A percentile compares a stretch with the other conserved stretches of the same genome.
Conservation (phyloP, 1,140 invertebrate species). For the Pseudoatta argentina region DNA sequence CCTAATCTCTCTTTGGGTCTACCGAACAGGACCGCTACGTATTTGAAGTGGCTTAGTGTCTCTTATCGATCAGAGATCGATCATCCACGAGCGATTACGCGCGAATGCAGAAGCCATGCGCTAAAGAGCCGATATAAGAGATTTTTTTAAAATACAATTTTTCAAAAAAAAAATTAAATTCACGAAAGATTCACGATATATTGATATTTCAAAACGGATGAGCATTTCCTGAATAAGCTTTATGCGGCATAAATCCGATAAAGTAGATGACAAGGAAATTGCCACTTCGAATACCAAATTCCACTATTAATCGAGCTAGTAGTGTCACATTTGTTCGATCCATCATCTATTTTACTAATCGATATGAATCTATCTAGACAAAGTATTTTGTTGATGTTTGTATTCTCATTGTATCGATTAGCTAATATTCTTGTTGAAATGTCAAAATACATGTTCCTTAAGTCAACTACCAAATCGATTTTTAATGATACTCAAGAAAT, state of each 20-base stretch:
- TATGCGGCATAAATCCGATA: conserved; percentile 36
- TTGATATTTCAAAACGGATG: neutral
- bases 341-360: conserved; percentile 74
- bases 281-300: conserved; percentile 80
- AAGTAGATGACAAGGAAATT: conserved; percentile 75
- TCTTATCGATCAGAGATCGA: conserved; percentile 40
- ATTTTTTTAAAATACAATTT: neutral
- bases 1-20: conserved; percentile 72
- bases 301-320: conserved; percentile 73
- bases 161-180: conserved; percentile 17
- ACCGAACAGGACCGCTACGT: conserved; percentile 63
- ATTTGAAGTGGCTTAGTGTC: conserved; percentile 69
- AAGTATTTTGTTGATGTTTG: conserved; percentile 48
- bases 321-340: conserved; percentile 80
- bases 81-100: conserved; percentile 60
- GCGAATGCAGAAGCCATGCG: conserved; percentile 11
- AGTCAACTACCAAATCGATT: conserved; percentile 20
- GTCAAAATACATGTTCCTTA: neutral
- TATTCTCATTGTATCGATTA: conserved; percentile 1
- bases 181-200: neutral
- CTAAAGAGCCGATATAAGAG: conserved; percentile 18
- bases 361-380: conserved; percentile 79
- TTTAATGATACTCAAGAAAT: neutral
- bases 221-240: neutral
- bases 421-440: conserved; percentile 21